Evolutionary conservation across 2,797 vertebrate genomes (phyloP).

Genomic region (Manis javanica): DNA sequence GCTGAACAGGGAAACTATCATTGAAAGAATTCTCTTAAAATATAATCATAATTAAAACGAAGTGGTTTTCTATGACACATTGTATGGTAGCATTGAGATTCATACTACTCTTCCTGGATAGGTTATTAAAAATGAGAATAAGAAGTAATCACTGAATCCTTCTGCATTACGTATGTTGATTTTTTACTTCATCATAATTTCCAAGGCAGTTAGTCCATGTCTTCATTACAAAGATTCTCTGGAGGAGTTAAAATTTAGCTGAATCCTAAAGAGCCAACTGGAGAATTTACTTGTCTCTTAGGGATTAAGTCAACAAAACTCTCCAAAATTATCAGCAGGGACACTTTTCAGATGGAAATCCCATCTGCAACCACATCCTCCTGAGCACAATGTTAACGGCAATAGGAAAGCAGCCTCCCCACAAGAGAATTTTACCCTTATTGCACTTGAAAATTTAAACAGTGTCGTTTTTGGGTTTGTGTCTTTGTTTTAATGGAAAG

Average conservation of each 20-base stretch:
- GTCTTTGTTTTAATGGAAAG: not conserved
- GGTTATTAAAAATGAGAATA: not conserved
- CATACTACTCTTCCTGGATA: not conserved
- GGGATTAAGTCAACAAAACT: constrained; percentile 36
- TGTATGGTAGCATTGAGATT: not conserved
- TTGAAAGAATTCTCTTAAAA: not conserved
- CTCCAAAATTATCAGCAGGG: not conserved
- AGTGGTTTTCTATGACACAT: not conserved
- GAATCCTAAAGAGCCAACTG: not conserved
- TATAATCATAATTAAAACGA: not conserved
- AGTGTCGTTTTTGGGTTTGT: not conserved
- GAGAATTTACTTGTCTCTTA: constrained; percentile 21
- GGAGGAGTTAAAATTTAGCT: constrained; percentile 5
- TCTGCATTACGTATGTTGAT: not conserved
- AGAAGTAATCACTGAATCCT: not conserved
- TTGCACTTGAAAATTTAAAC: not conserved
- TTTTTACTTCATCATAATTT: constrained; percentile 18
- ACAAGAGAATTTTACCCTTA: not conserved
- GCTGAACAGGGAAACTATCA: not conserved
- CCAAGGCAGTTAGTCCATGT: not conserved
- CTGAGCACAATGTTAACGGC: not conserved
- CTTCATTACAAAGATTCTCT: constrained; percentile 13
- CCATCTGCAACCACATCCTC: constrained; percentile 7
- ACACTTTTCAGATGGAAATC: constrained; percentile 47
- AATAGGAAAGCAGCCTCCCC: not conserved